Evolutionary conservation across 2,113 vertebrate genomes (phyloP).

Genomic region (Syngnathus scovelli): DNA sequence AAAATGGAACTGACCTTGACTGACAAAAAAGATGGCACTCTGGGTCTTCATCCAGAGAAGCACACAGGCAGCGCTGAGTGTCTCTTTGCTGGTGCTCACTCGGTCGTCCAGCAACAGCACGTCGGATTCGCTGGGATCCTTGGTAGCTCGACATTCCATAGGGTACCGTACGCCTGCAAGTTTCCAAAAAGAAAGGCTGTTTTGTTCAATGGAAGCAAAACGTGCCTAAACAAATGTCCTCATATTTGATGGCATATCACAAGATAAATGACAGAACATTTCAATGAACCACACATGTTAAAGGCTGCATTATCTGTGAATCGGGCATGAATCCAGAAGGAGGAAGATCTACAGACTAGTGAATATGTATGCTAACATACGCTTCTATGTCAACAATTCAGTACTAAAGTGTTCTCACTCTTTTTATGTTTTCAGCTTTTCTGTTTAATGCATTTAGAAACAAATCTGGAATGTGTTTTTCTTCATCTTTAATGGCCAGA

Average conservation of each 20-base stretch:
- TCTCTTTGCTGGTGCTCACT: not conserved
- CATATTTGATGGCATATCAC: not conserved
- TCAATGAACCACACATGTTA: conserved; percentile 2
- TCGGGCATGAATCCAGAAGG: not conserved
- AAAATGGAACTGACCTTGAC: conserved; percentile 40
- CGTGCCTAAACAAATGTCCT: not conserved
- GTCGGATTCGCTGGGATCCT: conserved; percentile 54
- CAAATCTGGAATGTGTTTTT: too few species aligned
- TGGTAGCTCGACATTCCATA: conserved; percentile 70
- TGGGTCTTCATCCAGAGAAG: conserved; percentile 24
- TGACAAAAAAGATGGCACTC: conserved; percentile 60
- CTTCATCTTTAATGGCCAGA: too few species aligned
- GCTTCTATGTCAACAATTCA: not conserved
- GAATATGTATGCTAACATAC: not conserved
- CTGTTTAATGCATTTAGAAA: too few species aligned
- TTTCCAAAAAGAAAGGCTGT: conserved; percentile 10
- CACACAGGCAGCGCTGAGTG: conserved; percentile 55
- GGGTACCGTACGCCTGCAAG: conserved; percentile 60
- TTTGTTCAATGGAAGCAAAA: not conserved
- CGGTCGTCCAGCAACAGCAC: conserved; percentile 22
- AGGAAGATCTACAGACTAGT: not conserved
- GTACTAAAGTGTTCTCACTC: too few species aligned
- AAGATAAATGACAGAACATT: not conserved
- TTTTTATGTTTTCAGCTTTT: too few species aligned
- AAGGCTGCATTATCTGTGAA: not conserved